Evolutionary conservation across 1,140 invertebrate genomes (phyloP).

Genomic region (Drosophila kepulauana): DNA sequence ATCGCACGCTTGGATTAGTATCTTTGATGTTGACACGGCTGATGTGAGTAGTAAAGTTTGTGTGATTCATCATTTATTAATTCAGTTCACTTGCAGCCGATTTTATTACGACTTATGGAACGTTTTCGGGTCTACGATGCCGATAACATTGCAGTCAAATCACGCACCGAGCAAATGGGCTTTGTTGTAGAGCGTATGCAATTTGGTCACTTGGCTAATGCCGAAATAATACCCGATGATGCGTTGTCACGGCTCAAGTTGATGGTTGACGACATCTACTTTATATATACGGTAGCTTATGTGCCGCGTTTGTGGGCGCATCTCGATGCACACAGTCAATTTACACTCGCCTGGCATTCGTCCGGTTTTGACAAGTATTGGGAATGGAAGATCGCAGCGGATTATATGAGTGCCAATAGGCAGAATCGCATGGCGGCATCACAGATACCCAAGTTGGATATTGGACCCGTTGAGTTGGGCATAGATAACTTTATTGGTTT

Average conservation of each 20-base stretch:
- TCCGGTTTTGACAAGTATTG: conserved; percentile 75
- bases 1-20: conserved; percentile 63
- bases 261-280: conserved; percentile 79
- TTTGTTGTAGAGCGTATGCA: conserved; percentile 73
- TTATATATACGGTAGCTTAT: conserved; percentile 52
- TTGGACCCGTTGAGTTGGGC: conserved; percentile 70
- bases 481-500: conserved; percentile 73
- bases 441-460: conserved; percentile 52
- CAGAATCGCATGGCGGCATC: conserved; percentile 73
- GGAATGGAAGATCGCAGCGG: conserved; percentile 74
- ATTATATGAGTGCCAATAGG: conserved; percentile 66
- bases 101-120: conserved; percentile 51
- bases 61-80: not conserved
- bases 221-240: conserved; percentile 62
- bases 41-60: conserved; percentile 50
- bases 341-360: conserved; percentile 67
- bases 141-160: conserved; percentile 41
- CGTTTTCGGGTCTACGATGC: conserved; percentile 53
- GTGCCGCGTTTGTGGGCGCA: conserved; percentile 72
- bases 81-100: conserved; percentile 39
- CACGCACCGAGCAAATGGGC: conserved; percentile 70
- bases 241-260: conserved; percentile 67
- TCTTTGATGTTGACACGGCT: conserved; percentile 35
- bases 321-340: conserved; percentile 59
- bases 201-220: conserved; percentile 73